Evolutionary conservation across 1,140 invertebrate genomes (phyloP).

Genomic region (Heliconius congener): DNA sequence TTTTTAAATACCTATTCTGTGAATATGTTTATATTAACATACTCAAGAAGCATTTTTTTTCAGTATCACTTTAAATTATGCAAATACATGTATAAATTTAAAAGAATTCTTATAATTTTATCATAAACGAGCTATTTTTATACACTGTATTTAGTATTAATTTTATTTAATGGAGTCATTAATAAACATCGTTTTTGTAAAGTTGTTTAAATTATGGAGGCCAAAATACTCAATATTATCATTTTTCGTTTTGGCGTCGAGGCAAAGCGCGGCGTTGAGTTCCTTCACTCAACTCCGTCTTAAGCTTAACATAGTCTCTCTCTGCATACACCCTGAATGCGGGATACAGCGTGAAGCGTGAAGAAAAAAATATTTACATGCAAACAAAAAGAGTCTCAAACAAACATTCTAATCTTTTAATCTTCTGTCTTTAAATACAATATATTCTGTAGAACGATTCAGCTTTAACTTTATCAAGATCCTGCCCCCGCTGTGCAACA

Average conservation of each 20-base stretch:
- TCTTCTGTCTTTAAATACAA: not conserved
- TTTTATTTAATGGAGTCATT: not conserved
- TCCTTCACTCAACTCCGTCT: too few species aligned
- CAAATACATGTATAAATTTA: not conserved
- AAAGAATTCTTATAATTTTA: slow-evolving; percentile 1
- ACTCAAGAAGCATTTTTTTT: not conserved
- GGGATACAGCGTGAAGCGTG: too few species aligned
- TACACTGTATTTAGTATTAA: not conserved
- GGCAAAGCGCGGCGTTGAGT: too few species aligned
- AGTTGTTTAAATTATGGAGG: not conserved
- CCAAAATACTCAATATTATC: too few species aligned
- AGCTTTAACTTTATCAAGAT: not conserved
- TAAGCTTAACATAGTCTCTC: too few species aligned
- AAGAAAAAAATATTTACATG: not conserved
- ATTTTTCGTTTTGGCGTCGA: too few species aligned
- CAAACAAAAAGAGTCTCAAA: not conserved
- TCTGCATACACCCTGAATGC: too few species aligned
- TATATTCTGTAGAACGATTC: not conserved
- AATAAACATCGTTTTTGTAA: not conserved
- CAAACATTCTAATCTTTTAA: not conserved
- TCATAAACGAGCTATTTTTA: slow-evolving; percentile 8
- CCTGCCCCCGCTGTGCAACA: not conserved
- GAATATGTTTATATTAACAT: not conserved
- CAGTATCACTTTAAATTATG: not conserved
- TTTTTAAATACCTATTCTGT: not conserved